Conservation (phyloP, 2,888 invertebrate species). For the Pterostichus madidus region DNA sequence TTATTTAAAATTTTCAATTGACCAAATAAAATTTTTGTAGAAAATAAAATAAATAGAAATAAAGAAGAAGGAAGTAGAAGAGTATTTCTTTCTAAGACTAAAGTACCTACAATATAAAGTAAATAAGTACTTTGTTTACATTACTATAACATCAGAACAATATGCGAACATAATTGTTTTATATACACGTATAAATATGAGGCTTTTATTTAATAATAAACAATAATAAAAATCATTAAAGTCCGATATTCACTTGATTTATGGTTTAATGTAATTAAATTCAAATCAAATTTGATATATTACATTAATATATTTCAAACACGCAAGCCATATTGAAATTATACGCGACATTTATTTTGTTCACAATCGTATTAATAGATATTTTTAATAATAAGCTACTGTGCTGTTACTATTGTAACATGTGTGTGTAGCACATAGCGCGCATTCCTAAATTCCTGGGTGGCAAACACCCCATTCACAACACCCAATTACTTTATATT, state of each 20-base stretch:
- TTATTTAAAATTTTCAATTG: too few species aligned
- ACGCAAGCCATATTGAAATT: slow-evolving; percentile 55
- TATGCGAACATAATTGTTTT: neutral
- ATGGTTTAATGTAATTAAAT: slow-evolving; percentile 63
- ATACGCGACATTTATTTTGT: slow-evolving; percentile 59
- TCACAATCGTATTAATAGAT: slow-evolving; percentile 49
- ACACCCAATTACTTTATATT: too few species aligned
- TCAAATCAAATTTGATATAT: slow-evolving; percentile 66
- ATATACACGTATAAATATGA: neutral
- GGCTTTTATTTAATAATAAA: slow-evolving; percentile 60
- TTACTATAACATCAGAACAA: neutral
- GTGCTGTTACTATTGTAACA: neutral
- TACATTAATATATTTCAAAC: slow-evolving; percentile 64
- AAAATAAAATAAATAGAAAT: too few species aligned
- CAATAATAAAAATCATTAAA: slow-evolving; percentile 54
- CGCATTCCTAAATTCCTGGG: too few species aligned
- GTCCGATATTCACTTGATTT: slow-evolving; percentile 58
- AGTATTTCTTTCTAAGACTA: too few species aligned
- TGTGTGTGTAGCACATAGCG: too few species aligned
- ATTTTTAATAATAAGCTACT: slow-evolving; percentile 39
- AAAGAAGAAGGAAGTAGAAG: too few species aligned
- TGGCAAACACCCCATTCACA: too few species aligned
- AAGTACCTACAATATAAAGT: too few species aligned
- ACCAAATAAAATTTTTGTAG: too few species aligned
- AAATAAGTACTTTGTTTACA: too few species aligned